These are phyloP conservation scores for Physocephala rufipes DNA, from an alignment of 2,888 invertebrate genomes.

Conservation along the genomic window DNA sequence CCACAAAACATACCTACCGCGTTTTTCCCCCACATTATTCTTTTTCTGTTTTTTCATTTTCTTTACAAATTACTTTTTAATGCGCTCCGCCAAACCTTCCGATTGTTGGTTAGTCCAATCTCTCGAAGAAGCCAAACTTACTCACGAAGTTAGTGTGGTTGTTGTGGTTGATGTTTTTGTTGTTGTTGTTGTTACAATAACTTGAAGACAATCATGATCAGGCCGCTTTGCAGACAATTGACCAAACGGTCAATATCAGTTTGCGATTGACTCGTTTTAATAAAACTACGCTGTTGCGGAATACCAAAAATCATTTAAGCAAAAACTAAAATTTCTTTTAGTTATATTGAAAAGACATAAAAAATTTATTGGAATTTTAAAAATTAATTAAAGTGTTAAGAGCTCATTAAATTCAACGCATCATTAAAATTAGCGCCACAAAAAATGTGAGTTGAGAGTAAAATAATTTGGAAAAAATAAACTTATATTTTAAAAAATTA, in stretches of 20 bases:
- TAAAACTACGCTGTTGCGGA: slow-evolving; percentile 49
- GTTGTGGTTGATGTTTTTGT: too few species aligned
- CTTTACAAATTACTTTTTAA: neutral
- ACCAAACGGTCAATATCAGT: slow-evolving; percentile 47
- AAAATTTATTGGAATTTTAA: neutral
- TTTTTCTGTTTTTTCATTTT: neutral
- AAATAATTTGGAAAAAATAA: too few species aligned
- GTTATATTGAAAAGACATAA: neutral
- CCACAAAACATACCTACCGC: too few species aligned
- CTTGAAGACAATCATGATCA: neutral
- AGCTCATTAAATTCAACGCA: too few species aligned
- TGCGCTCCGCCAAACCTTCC: neutral
- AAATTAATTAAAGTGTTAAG: neutral
- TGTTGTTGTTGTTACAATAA: too few species aligned
- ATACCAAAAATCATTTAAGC: slow-evolving; percentile 32
- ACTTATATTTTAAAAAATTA: too few species aligned
- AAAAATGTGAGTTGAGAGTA: too few species aligned
- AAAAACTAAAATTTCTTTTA: too few species aligned
- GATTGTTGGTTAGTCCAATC: neutral
- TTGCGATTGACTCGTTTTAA: slow-evolving; percentile 54
- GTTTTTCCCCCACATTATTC: too few species aligned
- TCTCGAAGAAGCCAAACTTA: too few species aligned
- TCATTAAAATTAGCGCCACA: too few species aligned
- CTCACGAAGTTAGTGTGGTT: too few species aligned
- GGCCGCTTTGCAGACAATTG: slow-evolving; percentile 5